Evolutionary conservation across 2,113 vertebrate species (phyloP).

Genomic region (Phoenicopterus ruber): DNA sequence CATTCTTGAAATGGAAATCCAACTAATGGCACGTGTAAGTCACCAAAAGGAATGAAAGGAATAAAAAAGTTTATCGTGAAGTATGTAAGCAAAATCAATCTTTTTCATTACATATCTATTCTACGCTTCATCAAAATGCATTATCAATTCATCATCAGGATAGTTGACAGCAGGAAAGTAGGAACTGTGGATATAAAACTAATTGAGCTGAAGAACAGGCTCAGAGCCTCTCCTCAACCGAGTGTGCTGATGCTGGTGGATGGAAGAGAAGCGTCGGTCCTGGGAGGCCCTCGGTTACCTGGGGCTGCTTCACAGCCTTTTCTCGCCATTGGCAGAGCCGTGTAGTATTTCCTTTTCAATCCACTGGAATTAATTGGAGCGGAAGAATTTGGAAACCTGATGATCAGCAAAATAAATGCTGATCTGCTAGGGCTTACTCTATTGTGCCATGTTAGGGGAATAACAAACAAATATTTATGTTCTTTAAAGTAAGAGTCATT

Average conservation of each 20-base stretch:
- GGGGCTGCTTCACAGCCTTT: conserved; percentile 23
- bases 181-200: conserved; percentile 51
- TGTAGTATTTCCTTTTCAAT: conserved; percentile 17
- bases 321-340: neutral
- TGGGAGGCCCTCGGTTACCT: neutral
- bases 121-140: neutral
- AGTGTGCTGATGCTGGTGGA: neutral
- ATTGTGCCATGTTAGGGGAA: neutral
- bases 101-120: neutral
- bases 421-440: conserved; percentile 21
- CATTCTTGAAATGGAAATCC: neutral
- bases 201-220: neutral
- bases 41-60: neutral
- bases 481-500: neutral
- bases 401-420: conserved; percentile 51
- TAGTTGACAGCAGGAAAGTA: conserved; percentile 40
- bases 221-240: neutral
- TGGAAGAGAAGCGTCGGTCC: neutral
- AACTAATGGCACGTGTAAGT: neutral
- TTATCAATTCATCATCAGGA: neutral
- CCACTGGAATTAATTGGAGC: conserved; percentile 3
- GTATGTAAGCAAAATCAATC: neutral
- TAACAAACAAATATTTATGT: conserved; percentile 41
- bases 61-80: neutral
- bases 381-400: conserved; percentile 27